Evolutionary conservation across 2,888 invertebrate genomes (phyloP).

Genomic region (Eupithecia abbreviata): DNA sequence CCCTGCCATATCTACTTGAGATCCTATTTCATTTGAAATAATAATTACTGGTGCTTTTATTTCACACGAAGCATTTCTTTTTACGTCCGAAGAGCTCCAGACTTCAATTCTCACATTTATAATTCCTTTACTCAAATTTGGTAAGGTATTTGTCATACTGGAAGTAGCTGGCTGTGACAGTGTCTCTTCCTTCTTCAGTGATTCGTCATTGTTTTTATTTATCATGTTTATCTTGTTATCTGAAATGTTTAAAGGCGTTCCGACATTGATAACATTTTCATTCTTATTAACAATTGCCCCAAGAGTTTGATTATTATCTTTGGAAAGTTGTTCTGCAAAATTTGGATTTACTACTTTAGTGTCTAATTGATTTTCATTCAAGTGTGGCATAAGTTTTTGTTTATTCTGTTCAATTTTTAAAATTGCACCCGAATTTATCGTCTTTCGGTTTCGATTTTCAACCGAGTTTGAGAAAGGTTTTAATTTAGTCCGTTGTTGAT

Average conservation of each 20-base stretch:
- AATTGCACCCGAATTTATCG: neutral
- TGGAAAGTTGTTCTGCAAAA: neutral
- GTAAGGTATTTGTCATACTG: neutral
- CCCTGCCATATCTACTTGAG: conserved; percentile 51
- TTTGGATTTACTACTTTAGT: neutral
- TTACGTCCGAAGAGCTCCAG: conserved; percentile 42
- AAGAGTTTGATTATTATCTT: neutral
- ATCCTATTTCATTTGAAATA: conserved; percentile 49
- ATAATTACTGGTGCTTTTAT: conserved; percentile 31
- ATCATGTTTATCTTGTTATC: neutral
- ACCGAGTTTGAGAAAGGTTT: neutral
- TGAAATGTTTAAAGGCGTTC: neutral
- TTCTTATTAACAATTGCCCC: neutral
- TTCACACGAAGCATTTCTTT: neutral
- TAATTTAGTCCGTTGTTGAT: neutral
- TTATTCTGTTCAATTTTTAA: neutral
- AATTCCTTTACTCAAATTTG: conserved; percentile 2
- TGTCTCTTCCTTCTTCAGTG: neutral
- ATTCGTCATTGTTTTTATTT: neutral
- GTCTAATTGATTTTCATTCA: neutral
- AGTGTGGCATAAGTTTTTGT: neutral
- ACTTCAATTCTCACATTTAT: conserved; percentile 63
- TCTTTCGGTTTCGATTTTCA: neutral
- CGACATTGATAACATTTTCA: neutral
- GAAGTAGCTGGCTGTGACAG: neutral